phyloP scores from a whole-genome alignment of 2,113 vertebrate species.

The Varanus salvator region DNA sequence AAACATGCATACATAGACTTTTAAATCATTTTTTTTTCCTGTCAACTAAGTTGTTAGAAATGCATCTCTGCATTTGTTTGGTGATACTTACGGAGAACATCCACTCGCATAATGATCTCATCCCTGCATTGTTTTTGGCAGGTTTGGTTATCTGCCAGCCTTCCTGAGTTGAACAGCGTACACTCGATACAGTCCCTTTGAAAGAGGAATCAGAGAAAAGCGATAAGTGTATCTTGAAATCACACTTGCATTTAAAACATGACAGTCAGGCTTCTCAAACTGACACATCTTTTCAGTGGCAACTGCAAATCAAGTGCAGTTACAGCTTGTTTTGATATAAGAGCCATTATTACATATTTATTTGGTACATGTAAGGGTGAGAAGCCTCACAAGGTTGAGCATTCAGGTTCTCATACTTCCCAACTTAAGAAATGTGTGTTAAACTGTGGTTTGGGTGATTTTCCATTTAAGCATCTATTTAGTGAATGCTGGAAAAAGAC shows the following conservation, averaged over 20 bases:
- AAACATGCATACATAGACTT: not conserved
- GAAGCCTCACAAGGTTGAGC: not conserved
- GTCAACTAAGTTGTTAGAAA: not conserved
- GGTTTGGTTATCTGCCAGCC: constrained; percentile 91
- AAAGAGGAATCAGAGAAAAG: constrained; percentile 24
- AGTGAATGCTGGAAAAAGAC: not conserved
- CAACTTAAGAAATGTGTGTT: not conserved
- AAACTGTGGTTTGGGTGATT: not conserved
- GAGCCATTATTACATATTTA: not conserved
- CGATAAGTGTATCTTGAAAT: not conserved
- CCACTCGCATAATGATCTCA: constrained; percentile 87
- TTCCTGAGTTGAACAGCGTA: constrained; percentile 86
- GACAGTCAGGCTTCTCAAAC: not conserved
- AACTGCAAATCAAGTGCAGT: not conserved
- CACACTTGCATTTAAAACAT: not conserved
- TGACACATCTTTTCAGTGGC: not conserved
- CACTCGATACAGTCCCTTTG: constrained; percentile 96
- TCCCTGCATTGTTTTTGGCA: constrained; percentile 95
- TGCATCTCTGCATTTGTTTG: not conserved
- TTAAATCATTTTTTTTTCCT: not conserved
- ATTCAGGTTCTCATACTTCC: not conserved
- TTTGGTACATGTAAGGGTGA: not conserved
- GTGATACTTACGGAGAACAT: constrained; percentile 85
- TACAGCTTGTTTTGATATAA: not conserved
- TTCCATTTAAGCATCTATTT: constrained; percentile 6